These are phyloP conservation scores for Lophotriccus pileatus DNA, from an alignment of 2,797 vertebrate genomes.

Conservation along the genomic window DNA sequence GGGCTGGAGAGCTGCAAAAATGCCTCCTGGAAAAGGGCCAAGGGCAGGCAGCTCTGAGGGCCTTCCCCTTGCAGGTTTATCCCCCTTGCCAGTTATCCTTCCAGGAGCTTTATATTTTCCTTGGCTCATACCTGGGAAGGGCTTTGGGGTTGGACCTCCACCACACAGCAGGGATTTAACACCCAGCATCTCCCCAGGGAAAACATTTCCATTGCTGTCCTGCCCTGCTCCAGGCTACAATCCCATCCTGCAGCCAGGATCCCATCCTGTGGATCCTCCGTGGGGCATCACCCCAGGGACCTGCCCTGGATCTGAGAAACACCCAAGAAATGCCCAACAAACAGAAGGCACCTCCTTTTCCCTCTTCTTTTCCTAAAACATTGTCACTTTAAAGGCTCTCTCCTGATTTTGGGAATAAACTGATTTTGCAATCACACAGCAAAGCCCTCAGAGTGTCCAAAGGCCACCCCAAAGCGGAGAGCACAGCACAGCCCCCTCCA, in stretches of 20 bases:
- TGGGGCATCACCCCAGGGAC: too few species aligned
- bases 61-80: not conserved
- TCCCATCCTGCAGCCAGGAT: not conserved
- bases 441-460: not conserved
- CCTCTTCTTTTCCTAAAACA: not conserved
- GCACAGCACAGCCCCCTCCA: not conserved
- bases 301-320: not conserved
- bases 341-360: not conserved
- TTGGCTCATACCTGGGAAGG: not conserved
- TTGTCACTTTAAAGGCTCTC: not conserved
- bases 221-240: fast-evolving
- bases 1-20: not conserved
- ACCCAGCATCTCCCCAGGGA: not conserved
- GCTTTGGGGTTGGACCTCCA: not conserved
- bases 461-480: not conserved
- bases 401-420: not conserved
- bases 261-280: not conserved
- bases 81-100: not conserved
- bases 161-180: not conserved
- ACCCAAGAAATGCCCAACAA: not conserved
- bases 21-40: not conserved
- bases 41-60: not conserved
- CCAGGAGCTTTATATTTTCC: not conserved
- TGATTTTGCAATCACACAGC: not conserved
- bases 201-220: not conserved